phyloP scores from a whole-genome alignment of 1,140 invertebrate genomes.

The Nomia melanderi region DNA sequence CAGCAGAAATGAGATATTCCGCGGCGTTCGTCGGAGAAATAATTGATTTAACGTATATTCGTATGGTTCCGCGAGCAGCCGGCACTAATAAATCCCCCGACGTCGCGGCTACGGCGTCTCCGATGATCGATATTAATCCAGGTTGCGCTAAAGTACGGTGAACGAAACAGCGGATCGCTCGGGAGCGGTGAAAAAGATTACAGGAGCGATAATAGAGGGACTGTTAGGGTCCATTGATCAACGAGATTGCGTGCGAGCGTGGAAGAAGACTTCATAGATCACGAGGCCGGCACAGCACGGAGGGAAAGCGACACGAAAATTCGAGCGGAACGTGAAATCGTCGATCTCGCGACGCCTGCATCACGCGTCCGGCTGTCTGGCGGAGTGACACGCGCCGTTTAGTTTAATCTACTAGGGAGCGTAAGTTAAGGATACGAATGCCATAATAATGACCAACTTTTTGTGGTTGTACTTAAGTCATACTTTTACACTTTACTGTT shows the following conservation, averaged over 20 bases:
- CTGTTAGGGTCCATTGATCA: neutral
- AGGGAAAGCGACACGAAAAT: neutral
- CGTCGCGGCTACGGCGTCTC: neutral
- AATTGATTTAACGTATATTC: too few relatives aligned
- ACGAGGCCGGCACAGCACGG: neutral
- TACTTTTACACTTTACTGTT: slow-evolving; percentile 75
- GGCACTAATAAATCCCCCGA: neutral
- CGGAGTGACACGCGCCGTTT: slow-evolving; percentile 43
- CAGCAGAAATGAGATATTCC: too few relatives aligned
- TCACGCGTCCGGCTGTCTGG: slow-evolving; percentile 32
- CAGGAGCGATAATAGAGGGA: neutral
- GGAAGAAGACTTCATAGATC: neutral
- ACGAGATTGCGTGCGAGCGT: neutral
- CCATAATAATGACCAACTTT: slow-evolving; percentile 81
- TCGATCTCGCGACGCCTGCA: slow-evolving; percentile 18
- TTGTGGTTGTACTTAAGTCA: slow-evolving; percentile 81
- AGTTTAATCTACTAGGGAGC: slow-evolving; percentile 41
- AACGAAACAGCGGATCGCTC: neutral
- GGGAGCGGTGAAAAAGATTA: neutral
- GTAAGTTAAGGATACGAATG: slow-evolving; percentile 77
- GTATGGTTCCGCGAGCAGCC: too few relatives aligned
- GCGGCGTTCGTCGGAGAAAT: too few relatives aligned
- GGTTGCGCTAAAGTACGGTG: neutral
- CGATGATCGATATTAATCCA: neutral
- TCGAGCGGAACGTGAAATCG: neutral